Evolutionary conservation across 2,888 invertebrate genomes (phyloP), one percentile per base, ranked within the genome.

Genomic region (Mythimna ferrago): DNA sequence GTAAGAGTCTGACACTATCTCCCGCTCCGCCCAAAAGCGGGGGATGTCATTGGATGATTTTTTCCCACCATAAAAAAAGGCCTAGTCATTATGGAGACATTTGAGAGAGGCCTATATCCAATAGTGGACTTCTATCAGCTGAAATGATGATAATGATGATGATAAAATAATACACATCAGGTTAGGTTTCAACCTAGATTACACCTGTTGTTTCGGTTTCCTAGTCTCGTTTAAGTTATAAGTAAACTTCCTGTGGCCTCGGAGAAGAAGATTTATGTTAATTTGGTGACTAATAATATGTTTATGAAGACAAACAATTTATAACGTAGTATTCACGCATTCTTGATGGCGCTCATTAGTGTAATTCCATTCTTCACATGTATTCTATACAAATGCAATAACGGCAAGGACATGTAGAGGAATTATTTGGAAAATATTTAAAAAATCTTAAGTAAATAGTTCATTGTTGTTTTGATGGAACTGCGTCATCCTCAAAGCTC

Each of bases 321-420:
- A 63, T 58, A 51, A 41, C 11, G 41, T 19, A 21, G 6, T 6
- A 73, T 66, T 66, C 61, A 61, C 11, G 56, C 35, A 67, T 78
- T 58, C 64, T 61, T 78, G 19, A 48, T 16, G 69, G 26, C n/a
- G 11, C 1, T 16, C 44, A 51, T 54, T 41, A 64, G 21, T 44
- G 51, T 64, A 72, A 66, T 79, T 48, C 60, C 5, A 78, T 73
- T 78, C 51, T 78, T 73, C 35, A 56, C 66, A 66, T 21, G 66
- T 54, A 26, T 51, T 41, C n/a, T 7, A 61, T n/a, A 35, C 21
- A 44, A 32, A 76, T 51, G 16, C 11, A 21, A 56, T 26, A 19
- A 54, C 7, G n/a, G 38, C 4, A 38, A 41, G 32, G 58, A 41
- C 16, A 6, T 16, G 7, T n/a, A 41, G 14, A 60, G 38, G 21